A percentile compares a stretch with the other conserved stretches of the same genome.
Conservation (phyloP, 2,888 invertebrate genomes). For the Xestia ashworthii region DNA sequence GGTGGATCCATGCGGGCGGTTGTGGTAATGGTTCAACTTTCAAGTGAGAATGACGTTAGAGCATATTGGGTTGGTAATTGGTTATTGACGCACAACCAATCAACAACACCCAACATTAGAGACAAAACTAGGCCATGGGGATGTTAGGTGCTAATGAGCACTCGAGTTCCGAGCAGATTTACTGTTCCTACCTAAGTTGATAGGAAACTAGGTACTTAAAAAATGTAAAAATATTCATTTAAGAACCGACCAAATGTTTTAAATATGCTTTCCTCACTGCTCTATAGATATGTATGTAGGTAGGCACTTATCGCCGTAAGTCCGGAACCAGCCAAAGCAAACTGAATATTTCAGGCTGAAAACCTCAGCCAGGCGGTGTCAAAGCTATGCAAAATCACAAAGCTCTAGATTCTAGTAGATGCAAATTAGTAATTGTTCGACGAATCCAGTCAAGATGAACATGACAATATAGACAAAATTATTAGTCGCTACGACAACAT, state of each 20-base stretch:
- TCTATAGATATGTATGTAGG: background rate
- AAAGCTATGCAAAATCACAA: background rate
- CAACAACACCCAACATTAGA: background rate
- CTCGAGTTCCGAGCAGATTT: background rate
- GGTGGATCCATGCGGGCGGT: constrained; percentile 41
- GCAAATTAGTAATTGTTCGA: background rate
- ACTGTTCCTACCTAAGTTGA: background rate
- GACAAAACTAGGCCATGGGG: background rate
- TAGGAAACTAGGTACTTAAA: too few relatives aligned
- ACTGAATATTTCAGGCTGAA: constrained; percentile 17
- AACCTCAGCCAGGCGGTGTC: background rate
- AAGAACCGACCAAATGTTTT: background rate
- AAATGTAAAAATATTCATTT: background rate
- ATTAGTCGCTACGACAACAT: background rate
- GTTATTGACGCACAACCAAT: constrained; percentile 16
- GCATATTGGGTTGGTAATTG: constrained; percentile 18
- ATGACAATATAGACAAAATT: background rate
- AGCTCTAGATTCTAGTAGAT: background rate
- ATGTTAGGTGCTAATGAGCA: background rate
- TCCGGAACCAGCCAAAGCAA: constrained; percentile 1
- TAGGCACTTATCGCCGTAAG: background rate
- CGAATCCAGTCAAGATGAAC: background rate
- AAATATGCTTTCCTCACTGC: background rate
- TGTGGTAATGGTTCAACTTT: background rate
- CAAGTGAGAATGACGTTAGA: constrained; percentile 25